These are phyloP conservation scores for Falco punctatus DNA, from an alignment of 2,113 vertebrate genomes.

Conservation along the genomic window DNA sequence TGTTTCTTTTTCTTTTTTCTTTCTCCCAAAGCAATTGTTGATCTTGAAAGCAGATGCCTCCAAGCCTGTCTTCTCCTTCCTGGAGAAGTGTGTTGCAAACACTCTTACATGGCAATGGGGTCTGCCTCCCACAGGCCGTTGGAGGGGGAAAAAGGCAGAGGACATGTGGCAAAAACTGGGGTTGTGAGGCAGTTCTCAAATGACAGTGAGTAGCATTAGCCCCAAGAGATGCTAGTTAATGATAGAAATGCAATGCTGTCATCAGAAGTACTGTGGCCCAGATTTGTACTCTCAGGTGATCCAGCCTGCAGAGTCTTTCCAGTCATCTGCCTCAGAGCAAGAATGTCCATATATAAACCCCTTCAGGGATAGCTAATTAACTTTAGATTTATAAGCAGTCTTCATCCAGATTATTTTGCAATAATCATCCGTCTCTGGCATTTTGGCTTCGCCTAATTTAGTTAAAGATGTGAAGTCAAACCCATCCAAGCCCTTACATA, in stretches of 20 bases:
- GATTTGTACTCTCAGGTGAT: constrained; percentile 20
- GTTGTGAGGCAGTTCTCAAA: not conserved
- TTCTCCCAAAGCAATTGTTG: not conserved
- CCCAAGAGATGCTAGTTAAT: not conserved
- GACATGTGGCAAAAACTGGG: not conserved
- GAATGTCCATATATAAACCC: not conserved
- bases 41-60: constrained; percentile 22
- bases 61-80: not conserved
- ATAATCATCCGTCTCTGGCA: not conserved
- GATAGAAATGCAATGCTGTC: not conserved
- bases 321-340: not conserved
- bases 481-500: not conserved
- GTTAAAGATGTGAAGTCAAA: not conserved
- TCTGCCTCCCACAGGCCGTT: not conserved
- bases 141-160: not conserved
- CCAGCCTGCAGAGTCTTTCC: not conserved
- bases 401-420: not conserved
- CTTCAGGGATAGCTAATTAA: constrained; percentile 2
- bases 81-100: not conserved
- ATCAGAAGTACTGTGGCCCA: not conserved
- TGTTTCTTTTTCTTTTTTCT: not conserved
- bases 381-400: not conserved
- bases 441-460: not conserved
- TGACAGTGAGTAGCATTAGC: not conserved
- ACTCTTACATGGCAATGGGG: not conserved